Evolutionary conservation across 2,113 vertebrate genomes (phyloP), one percentile per base, ranked within the genome.

Genomic region (Cepphus grylle): DNA sequence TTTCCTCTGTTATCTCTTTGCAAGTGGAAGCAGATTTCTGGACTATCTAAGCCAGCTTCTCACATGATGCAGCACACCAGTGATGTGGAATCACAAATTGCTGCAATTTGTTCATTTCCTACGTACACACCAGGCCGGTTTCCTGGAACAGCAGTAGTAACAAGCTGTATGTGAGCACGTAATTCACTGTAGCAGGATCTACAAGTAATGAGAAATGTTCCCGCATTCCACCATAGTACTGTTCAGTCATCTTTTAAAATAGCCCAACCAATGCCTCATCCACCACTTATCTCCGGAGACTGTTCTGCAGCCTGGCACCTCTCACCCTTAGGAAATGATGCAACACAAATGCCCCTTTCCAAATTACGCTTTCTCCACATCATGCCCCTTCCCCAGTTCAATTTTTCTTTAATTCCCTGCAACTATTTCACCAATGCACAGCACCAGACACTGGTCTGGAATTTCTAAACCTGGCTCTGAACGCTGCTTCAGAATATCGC

Each of bases 191-290:
- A 91, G 72, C 56, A 94, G 70, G 32, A 72, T 67, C 80, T 92
- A 77, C 81, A 66, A 78, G 72, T 36, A 77, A 55, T 66, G 50
- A 93, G 73, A 92, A 90, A 76, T 76, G 58, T 69, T 91, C 73
- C 42, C 32, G 77, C 62, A 81, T 94, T 94, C 59, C 53, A 85
- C 36, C 26, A 76, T 1, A 0, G 17, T 30, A 85, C 45, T 19
- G 32, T 93, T 95, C 89, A 62, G 62, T 94, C 93, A 85, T 83
- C 86, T 93, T 95, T 95, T 95, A 97, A 97, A 96, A 96, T 90
- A 94, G 59, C 71, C 50, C 50, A 71, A 63, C 62, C 47, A 81
- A 70, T 82, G 80, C 22, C 55, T 88, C 78, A 94, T 43, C 40
- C 20, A 90, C 38, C 21, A 73, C 55, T 95, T 94, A 91, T 92